A percentile compares a stretch with the other conserved stretches of the same genome.
These are phyloP conservation scores for Exephanes ischioxanthus DNA, from an alignment of 2,888 invertebrate genomes.

Conservation along the genomic window DNA sequence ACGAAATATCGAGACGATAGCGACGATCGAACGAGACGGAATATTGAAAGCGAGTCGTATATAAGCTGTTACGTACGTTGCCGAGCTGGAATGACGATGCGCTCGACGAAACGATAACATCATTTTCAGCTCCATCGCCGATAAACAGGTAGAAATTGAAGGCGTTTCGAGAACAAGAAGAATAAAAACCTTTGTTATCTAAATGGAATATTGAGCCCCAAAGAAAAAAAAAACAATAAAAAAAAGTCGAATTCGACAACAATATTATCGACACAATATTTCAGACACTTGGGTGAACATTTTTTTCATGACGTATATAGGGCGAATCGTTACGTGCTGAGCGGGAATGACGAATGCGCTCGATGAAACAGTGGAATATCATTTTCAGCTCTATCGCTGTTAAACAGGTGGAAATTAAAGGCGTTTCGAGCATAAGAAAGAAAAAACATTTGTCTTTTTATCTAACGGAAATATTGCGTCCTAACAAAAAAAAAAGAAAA, in stretches of 20 bases:
- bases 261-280: too few relatives aligned
- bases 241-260: too few relatives aligned
- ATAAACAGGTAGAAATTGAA: not conserved
- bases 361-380: too few relatives aligned
- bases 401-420: not conserved
- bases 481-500: too few relatives aligned
- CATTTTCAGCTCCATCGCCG: not conserved
- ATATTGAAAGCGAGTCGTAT: not conserved
- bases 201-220: not conserved
- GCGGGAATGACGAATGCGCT: too few relatives aligned
- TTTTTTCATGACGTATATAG: too few relatives aligned
- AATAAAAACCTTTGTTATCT: not conserved
- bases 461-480: too few relatives aligned
- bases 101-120: slow-evolving; percentile 1
- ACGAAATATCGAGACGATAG: slow-evolving; percentile 8
- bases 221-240: not conserved
- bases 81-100: not conserved
- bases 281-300: too few relatives aligned
- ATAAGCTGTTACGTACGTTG: not conserved
- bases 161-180: not conserved
- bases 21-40: not conserved
- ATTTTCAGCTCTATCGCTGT: not conserved
- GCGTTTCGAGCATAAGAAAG: not conserved
- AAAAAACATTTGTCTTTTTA: too few relatives aligned
- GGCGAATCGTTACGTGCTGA: too few relatives aligned